Conservation (phyloP, 2,113 vertebrate species). For the Fulica atra region DNA sequence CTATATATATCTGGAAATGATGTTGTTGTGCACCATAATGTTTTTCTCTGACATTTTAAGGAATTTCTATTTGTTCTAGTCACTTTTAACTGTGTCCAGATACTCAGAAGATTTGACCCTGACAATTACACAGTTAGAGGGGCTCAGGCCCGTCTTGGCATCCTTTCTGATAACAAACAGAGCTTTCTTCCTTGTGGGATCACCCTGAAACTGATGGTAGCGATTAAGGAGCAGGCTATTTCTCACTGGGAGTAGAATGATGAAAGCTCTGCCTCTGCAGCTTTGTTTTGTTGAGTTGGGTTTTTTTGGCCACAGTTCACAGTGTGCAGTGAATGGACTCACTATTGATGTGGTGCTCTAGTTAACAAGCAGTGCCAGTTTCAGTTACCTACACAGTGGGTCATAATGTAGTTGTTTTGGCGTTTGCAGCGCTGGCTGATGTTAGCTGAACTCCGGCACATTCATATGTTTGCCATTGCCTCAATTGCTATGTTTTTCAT, state of each 20-base stretch:
- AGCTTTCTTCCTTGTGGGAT: background rate
- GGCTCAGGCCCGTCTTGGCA: background rate
- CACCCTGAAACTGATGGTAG: background rate
- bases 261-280: background rate
- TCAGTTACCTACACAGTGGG: background rate
- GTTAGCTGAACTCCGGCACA: background rate
- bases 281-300: conserved; percentile 3
- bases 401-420: background rate
- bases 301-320: background rate
- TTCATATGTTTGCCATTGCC: background rate
- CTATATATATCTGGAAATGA: background rate
- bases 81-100: background rate
- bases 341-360: background rate
- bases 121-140: background rate
- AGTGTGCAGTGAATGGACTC: background rate
- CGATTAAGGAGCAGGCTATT: background rate
- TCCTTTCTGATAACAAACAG: background rate
- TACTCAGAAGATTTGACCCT: background rate
- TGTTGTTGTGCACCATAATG: background rate
- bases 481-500: background rate
- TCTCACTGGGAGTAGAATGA: background rate
- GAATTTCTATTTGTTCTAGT: background rate
- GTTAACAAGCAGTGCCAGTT: conserved; percentile 18
- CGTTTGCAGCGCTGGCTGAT: background rate
- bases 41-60: background rate